Evolutionary conservation across 64 coral and sea anemone genomes (phyloP), one percentile per base, ranked within the genome.

Genomic region (Acropora tenuis): DNA sequence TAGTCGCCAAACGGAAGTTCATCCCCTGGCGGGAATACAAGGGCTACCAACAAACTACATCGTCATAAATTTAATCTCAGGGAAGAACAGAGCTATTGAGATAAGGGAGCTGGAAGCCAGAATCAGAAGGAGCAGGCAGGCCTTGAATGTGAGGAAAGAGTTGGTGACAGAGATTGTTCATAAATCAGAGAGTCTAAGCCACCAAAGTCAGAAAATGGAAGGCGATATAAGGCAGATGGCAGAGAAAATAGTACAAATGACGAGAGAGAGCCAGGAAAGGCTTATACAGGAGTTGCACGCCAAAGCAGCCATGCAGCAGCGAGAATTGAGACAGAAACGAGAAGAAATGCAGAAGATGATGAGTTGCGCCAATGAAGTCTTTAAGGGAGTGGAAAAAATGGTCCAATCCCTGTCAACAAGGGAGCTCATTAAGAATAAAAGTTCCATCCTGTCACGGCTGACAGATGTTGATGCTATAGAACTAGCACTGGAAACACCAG

Each of bases 171-270:
- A 60, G 49, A 88, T 88, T 48, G 11, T 41, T 7, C 77, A 82
- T 12, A 47, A 58, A 18, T 73, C 73, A 5, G 77, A 75, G 20
- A 48, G 80, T 18, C 50, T 93, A 41, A 60, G 87, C 19, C 48
- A 80, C 6, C 43, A 86, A 88, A 80, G 84, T 40, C 68, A 73
- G 44, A n/a, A 93, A 88, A 78, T 93, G 65, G 86, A 93, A 61
- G 53, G 77, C 1, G 91, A 93, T 40, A 71, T 93, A 44, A 86
- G 78, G 5, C 84, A 80, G 50, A 60, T 43, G 5, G 77, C 85
- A n/a, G 77, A 93, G 19, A 40, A 60, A 52, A 78, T 93, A 15
- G 73, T 93, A 72, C 76, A 72, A 69, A 82, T 48, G 84, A 74
- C 88, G 16, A 74, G 60, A 82, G 65, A n/a, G 1, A 86, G 91